Evolutionary conservation across 2,888 invertebrate genomes (phyloP).

Genomic region (Archips crataeganus): DNA sequence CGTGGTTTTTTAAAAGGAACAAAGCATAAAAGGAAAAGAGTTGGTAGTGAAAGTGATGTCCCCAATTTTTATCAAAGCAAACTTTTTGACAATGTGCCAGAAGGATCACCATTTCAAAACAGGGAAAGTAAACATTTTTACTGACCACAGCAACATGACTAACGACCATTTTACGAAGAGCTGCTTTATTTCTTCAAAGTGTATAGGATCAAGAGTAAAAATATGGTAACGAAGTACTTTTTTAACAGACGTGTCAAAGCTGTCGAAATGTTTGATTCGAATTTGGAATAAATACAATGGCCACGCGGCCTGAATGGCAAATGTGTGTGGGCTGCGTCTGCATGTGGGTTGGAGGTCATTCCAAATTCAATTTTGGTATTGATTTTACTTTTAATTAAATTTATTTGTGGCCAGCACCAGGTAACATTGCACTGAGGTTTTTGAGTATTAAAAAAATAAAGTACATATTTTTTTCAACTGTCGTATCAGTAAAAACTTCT

Average conservation of each 20-base stretch:
- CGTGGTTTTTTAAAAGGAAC: background rate
- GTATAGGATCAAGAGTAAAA: background rate
- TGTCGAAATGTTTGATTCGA: constrained; percentile 65
- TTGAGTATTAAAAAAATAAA: background rate
- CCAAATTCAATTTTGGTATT: constrained; percentile 48
- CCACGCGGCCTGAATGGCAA: constrained; percentile 78
- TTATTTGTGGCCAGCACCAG: constrained; percentile 11
- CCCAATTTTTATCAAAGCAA: constrained; percentile 42
- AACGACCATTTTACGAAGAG: constrained; percentile 20
- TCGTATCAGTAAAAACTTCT: no score
- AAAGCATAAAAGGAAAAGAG: constrained; percentile 20
- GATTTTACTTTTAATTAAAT: constrained; percentile 40
- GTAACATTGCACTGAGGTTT: background rate
- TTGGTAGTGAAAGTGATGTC: constrained; percentile 37
- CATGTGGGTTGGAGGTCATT: constrained; percentile 83
- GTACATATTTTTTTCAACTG: background rate
- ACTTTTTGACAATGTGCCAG: constrained; percentile 67
- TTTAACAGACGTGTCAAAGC: constrained; percentile 50
- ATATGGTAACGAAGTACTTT: background rate
- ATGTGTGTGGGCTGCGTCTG: constrained; percentile 69
- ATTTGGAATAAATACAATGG: constrained; percentile 81
- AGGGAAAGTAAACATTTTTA: constrained; percentile 50
- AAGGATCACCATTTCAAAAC: constrained; percentile 47
- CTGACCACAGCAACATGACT: constrained; percentile 54
- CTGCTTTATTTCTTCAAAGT: background rate